Base-by-base conservation (phyloP, 1,140 invertebrate genomes). In the Lordiphosa clarofinis region DNA sequence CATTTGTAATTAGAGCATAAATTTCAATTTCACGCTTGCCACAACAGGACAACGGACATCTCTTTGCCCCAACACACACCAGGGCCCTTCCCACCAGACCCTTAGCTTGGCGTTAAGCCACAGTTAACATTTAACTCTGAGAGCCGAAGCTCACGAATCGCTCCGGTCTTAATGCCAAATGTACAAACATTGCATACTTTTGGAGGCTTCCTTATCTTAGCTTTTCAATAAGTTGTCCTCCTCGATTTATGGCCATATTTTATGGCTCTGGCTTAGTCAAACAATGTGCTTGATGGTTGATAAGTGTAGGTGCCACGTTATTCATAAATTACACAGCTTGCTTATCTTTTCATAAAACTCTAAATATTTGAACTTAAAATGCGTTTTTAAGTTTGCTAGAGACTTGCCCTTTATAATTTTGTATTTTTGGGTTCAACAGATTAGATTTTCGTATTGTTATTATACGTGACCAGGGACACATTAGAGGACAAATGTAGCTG, bases 11-110 rank as follows among this genome's bases (percentile, higher is more conserved):
- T 79, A 79, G 59, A 71, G 70, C 60, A 81, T 81, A 71, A 71
- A 74, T 79, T 79, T 79, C 48, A 71, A 79, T 79, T 79, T 81
- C 70, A 79, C 75, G 75, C 65, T 71, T 70, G 70, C 71, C 56
- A 54, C 44, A 55, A 47, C 65, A 38, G 54, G 50, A 48, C 13
- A 3, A 1, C 10, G n/a, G 11, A 2, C n/a, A n/a, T n/a, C n/a
- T n/a, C n/a, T n/a, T n/a, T n/a, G n/a, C n/a, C n/a, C n/a, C n/a
- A n/a, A 1, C 10, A 10, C 31, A 12, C 39, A 15, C 10, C 19
- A 21, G 24, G 13, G 2, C 10, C 35, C 13, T 15, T 38, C 36
- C 21, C 4, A 11, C 24, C 19, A 15, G 49, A n/a, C n/a, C n/a
- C n/a, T n/a, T n/a, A n/a, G n/a, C n/a, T n/a, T n/a, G n/a, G n/a